Percentiles rank a stretch among this genome's conserved stretches.
phyloP scores from a whole-genome alignment of 1,140 invertebrate species.

The Nebria ingens region DNA sequence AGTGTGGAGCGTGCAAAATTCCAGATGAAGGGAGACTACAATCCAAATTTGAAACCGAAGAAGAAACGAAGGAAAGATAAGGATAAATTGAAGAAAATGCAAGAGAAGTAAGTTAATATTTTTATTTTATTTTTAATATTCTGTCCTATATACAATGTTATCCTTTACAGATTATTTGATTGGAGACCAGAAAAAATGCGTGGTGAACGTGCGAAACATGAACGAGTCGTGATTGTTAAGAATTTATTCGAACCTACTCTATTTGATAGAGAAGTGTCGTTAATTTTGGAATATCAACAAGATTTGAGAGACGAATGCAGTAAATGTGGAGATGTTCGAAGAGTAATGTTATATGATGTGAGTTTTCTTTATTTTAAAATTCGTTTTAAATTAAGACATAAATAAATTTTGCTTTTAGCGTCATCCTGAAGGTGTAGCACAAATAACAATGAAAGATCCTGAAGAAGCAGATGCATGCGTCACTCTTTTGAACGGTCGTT shows the following conservation, averaged over 20 bases:
- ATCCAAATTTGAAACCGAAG: conserved; percentile 88
- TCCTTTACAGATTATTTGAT: conserved; percentile 57
- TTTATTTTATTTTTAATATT: conserved; percentile 12
- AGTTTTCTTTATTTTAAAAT: conserved; percentile 35
- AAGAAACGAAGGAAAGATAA: conserved; percentile 84
- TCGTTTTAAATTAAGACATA: not conserved
- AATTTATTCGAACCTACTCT: conserved; percentile 86
- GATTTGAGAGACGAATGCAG: conserved; percentile 80
- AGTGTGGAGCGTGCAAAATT: conserved; percentile 91
- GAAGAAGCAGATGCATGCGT: conserved; percentile 89
- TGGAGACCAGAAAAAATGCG: conserved; percentile 89
- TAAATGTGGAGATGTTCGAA: conserved; percentile 88
- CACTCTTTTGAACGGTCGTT: conserved; percentile 78
- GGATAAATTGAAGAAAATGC: conserved; percentile 83
- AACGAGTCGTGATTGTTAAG: conserved; percentile 86
- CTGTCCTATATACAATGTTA: not conserved
- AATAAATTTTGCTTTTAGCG: conserved; percentile 43
- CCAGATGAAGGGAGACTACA: conserved; percentile 88
- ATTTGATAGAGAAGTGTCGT: conserved; percentile 79
- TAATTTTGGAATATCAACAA: conserved; percentile 85
- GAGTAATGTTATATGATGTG: conserved; percentile 88
- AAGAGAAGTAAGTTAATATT: conserved; percentile 57
- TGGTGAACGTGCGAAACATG: conserved; percentile 74
- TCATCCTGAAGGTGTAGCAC: conserved; percentile 88
- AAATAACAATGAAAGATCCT: conserved; percentile 81